phyloP scores from a whole-genome alignment of 2,797 vertebrate genomes.

The Epinephelus malabaricus region DNA sequence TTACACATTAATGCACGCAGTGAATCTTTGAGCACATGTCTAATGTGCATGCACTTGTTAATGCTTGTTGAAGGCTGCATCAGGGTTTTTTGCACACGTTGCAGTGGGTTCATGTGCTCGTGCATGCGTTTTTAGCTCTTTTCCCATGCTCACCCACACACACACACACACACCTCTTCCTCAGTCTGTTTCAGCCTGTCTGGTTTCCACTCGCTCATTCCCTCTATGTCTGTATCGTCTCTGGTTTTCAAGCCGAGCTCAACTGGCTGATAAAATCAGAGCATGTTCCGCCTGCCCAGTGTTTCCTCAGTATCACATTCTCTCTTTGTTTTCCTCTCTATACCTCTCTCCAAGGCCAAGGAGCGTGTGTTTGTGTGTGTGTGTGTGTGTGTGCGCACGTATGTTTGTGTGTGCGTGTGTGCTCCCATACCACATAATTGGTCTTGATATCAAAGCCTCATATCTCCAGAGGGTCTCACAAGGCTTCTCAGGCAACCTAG shows the following conservation, averaged over 20 bases:
- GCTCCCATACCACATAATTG: conserved; percentile 79
- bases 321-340: conserved; percentile 76
- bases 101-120: conserved; percentile 7
- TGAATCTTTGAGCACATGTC: conserved; percentile 6
- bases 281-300: conserved; percentile 78
- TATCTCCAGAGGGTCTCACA: conserved; percentile 84
- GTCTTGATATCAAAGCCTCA: conserved; percentile 86
- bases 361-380: neutral
- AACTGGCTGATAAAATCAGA: conserved; percentile 80
- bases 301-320: conserved; percentile 79
- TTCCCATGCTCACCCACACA: conserved; percentile 26
- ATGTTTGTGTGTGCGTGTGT: conserved; percentile 30
- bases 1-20: neutral
- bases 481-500: conserved; percentile 82
- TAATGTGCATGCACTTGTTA: conserved; percentile 23
- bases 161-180: conserved; percentile 35
- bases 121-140: conserved; percentile 26
- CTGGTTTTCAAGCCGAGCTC: conserved; percentile 73
- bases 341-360: conserved; percentile 70
- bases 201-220: conserved; percentile 68
- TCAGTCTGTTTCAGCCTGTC: conserved; percentile 66
- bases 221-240: conserved; percentile 70
- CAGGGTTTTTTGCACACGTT: conserved; percentile 13
- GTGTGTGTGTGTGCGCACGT: conserved; percentile 3
- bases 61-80: conserved; percentile 19